These are phyloP conservation scores for Macrochelys suwanniensis DNA, from an alignment of 2,797 vertebrate genomes.

Conservation along the genomic window DNA sequence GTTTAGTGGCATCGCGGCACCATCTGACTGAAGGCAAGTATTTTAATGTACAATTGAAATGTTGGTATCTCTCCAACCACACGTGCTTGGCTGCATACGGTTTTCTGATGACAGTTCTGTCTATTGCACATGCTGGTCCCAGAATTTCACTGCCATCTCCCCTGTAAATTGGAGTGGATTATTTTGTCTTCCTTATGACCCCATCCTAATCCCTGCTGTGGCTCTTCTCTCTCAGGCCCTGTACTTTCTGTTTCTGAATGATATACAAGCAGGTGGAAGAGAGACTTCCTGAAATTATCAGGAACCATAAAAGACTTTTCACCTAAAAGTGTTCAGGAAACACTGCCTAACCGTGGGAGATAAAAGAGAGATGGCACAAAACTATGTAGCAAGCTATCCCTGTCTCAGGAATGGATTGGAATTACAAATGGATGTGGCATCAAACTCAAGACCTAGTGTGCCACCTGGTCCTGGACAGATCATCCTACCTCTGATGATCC, in stretches of 20 bases:
- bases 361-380: rapidly evolving
- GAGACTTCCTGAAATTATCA: background rate
- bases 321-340: background rate
- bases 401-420: conserved; percentile 19
- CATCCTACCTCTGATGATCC: background rate
- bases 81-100: rapidly evolving
- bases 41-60: background rate
- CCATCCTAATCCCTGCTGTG: background rate
- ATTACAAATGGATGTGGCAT: background rate
- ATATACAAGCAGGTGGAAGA: background rate
- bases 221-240: background rate
- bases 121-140: background rate
- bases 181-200: background rate
- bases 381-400: background rate
- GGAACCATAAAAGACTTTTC: background rate
- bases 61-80: background rate
- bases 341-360: background rate
- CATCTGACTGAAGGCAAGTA: background rate
- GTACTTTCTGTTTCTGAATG: background rate
- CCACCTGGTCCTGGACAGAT: conserved; percentile 4
- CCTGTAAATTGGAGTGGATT: background rate
- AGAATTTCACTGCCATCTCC: background rate
- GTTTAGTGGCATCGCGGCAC: background rate
- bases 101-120: background rate
- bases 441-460: background rate